Conservation (phyloP, 2,113 vertebrate species). For the Caloenas nicobarica region DNA sequence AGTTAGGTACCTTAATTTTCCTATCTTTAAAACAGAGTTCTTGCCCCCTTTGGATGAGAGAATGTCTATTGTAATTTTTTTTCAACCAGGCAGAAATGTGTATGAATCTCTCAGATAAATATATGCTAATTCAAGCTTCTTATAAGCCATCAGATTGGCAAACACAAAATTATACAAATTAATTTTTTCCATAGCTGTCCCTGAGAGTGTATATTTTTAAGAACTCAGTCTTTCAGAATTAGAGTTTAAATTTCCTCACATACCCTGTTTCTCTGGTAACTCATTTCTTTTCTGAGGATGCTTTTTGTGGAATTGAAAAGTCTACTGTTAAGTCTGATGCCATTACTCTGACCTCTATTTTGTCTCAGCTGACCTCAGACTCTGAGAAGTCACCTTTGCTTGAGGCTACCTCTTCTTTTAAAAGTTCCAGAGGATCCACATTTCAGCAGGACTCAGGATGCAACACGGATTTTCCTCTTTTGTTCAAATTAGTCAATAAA, state of each 20-base stretch:
- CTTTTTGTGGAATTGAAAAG: conserved; percentile 14
- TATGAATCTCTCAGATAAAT: background rate
- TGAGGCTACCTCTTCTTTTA: conserved; percentile 27
- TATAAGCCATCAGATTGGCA: background rate
- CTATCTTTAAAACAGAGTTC: background rate
- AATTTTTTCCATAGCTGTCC: background rate
- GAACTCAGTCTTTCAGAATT: background rate
- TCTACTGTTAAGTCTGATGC: background rate
- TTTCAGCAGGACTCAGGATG: conserved; percentile 16
- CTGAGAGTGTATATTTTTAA: background rate
- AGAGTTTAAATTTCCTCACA: background rate
- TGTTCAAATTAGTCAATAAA: background rate
- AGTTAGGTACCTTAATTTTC: background rate
- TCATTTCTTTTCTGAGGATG: background rate
- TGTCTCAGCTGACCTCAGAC: conserved; percentile 49
- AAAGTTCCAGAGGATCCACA: background rate
- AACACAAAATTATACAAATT: background rate
- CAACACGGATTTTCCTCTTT: background rate
- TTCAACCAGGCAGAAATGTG: background rate
- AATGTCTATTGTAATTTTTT: background rate
- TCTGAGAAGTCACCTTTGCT: conserved; percentile 6
- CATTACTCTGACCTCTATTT: conserved; percentile 51
- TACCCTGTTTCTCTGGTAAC: background rate
- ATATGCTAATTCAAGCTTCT: background rate
- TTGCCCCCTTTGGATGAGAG: background rate